Evolutionary conservation across 2,113 vertebrate genomes (phyloP), one percentile per base, ranked within the genome.

Genomic region (Arvicanthis niloticus): DNA sequence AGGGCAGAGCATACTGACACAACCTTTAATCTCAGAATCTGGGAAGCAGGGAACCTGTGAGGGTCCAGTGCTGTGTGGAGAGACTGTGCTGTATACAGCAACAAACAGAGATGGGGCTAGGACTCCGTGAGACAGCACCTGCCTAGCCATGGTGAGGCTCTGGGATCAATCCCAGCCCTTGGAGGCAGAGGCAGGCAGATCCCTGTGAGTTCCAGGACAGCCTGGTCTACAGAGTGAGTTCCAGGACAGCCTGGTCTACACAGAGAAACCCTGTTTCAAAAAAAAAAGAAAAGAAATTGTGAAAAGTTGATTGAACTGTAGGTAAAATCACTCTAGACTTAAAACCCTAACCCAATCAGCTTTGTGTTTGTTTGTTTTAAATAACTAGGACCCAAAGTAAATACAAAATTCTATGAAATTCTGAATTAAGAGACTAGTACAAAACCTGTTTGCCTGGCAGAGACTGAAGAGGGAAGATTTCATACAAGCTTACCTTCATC

Each of bases 401-500:
- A 40, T 42, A 34, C 67, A 96, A 42, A 51, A 58, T 62, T 77
- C 45, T 19, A 37, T 62, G 70, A 84, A 84, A 22, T 68, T 80
- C 48, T 81, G 34, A 76, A 24, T 89, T 91, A 88, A 11, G 77
- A 45, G 78, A 68, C 37, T 19, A 81, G 68, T 56, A 45, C 12
- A n/a, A 45, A 92, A 42, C 62, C 65, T 6, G 0, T 88, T 88
- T 70, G 37, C 42, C 1, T 37, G 40, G 60, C 88, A 88, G 11
- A 87, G 19, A 82, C 73, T n/a, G 62, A 68, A 51, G 62, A 45
- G 42, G 70, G n/a, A 34, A 65, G 19, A 10, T 11, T 45, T 15
- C 22, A 31, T 10, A 1, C 37, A 42, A 17, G 42, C 19, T 73
- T 7, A 1, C 34, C 53, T 6, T 16, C 77, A 16, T 2, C 0